phyloP scores from a whole-genome alignment of 2,888 invertebrate species.

The Ophonus ardosiacus region DNA sequence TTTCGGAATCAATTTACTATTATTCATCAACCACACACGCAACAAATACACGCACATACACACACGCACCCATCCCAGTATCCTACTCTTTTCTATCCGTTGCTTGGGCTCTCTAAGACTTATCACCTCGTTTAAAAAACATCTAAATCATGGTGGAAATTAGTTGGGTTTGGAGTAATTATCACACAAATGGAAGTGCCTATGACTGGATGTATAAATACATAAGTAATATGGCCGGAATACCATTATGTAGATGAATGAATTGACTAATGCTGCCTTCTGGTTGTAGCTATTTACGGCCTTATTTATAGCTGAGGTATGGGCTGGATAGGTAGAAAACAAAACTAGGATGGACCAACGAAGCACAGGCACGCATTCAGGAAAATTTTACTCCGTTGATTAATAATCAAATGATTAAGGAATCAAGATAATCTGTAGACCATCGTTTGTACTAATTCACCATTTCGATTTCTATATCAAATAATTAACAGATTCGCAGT shows the following conservation, averaged over 20 bases:
- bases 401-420: too few species aligned
- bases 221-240: constrained; percentile 55
- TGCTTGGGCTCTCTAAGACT: constrained; percentile 27
- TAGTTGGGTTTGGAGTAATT: constrained; percentile 59
- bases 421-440: too few species aligned
- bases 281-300: constrained; percentile 58
- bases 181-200: constrained; percentile 62
- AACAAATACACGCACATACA: constrained; percentile 15
- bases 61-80: neutral
- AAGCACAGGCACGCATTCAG: constrained; percentile 7
- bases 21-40: constrained; percentile 44
- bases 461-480: too few species aligned
- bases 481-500: too few species aligned
- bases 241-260: constrained; percentile 62
- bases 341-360: neutral
- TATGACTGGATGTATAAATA: constrained; percentile 61
- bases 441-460: too few species aligned
- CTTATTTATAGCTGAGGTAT: constrained; percentile 58
- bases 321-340: neutral
- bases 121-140: constrained; percentile 62
- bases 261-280: constrained; percentile 62
- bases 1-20: constrained; percentile 61
- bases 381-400: neutral
- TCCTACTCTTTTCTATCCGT: neutral
- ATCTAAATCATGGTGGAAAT: constrained; percentile 59